These are phyloP conservation scores for Chloromyia formosa DNA, from an alignment of 2,888 invertebrate species.

Conservation along the genomic window DNA sequence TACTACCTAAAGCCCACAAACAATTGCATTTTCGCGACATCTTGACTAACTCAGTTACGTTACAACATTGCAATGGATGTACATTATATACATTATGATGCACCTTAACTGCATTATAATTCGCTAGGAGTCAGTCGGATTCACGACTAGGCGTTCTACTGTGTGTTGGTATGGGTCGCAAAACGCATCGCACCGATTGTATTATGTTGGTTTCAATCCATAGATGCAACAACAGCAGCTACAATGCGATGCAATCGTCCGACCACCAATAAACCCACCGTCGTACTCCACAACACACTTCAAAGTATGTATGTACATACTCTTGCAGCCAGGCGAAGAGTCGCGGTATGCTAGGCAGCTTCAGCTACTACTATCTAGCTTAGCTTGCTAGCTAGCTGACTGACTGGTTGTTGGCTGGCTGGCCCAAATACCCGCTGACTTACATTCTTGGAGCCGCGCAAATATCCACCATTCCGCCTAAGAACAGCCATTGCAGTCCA, in stretches of 20 bases:
- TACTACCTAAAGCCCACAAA: background rate
- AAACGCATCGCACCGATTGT: background rate
- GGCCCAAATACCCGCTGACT: conserved; percentile 56
- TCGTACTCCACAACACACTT: background rate
- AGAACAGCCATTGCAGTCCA: conserved; percentile 29
- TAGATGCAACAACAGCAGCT: conserved; percentile 13
- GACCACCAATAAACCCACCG: conserved; percentile 1
- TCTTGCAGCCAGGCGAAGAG: background rate
- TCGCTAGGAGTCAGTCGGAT: conserved; percentile 16
- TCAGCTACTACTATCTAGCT: background rate
- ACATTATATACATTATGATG: conserved; percentile 28
- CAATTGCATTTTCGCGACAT: conserved; percentile 32
- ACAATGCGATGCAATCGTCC: conserved; percentile 16
- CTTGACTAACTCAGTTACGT: conserved; percentile 8
- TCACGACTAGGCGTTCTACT: conserved; percentile 5
- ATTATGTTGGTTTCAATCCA: conserved; percentile 4
- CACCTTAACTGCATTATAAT: conserved; percentile 37
- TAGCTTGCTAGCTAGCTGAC: conserved; percentile 37
- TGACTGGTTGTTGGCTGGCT: conserved; percentile 14
- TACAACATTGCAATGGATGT: conserved; percentile 9
- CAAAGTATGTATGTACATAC: too few relatives aligned
- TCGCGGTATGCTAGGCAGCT: background rate
- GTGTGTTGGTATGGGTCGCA: background rate
- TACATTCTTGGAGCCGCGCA: conserved; percentile 51
- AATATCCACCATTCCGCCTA: conserved; percentile 17